Evolutionary conservation across 2,888 invertebrate genomes (phyloP), one percentile per base, ranked within the genome.

Genomic region (Adelognathus sp.): DNA sequence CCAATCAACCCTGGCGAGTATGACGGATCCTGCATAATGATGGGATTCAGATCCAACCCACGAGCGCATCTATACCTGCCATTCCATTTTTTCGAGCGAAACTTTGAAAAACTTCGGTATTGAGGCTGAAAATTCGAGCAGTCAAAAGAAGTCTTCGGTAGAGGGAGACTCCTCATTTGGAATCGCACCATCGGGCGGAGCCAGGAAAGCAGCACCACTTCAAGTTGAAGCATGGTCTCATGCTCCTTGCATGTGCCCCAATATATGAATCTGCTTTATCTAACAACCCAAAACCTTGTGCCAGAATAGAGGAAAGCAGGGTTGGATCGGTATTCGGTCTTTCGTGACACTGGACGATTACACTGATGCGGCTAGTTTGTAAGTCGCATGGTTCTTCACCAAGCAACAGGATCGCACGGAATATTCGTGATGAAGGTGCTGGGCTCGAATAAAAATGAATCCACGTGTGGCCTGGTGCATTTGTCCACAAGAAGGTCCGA

Each of bases 341-440:
- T n/a, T 54, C 54, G 54, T 54, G 54, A 54, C 29, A 54, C 5
- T 54, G 5, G 14, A 54, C 54, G 54, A 54, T 54, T 29, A 54
- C 27, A 11, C 54, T 5, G 29, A 16, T 14, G 27, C 6, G 54
- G 11, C 14, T 27, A 2, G 0, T 11, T n/a, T 14, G 29, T n/a
- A 29, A 29, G 27, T 14, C 6, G 14, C 29, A 14, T 7, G 27
- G 44, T 29, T 54, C 54, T 54, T 54, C 29, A 29, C 21, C 0
- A 6, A 54, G 29, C 14, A 29, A 54, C 29, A 54, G 29, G 29
- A 29, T 2, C 29, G 29, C 54, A 50, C 9, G n/a, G 46, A 24
- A 1, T 50, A 24, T 24, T 24, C 24, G n/a, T 24, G 46, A 5
- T 4, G 11, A 16, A 7, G 18, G 21, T 21, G 3, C 24, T 11